Evolutionary conservation across 2,888 invertebrate genomes (phyloP), one percentile per base, ranked within the genome.

Genomic region (Bellardia bayeri): DNA sequence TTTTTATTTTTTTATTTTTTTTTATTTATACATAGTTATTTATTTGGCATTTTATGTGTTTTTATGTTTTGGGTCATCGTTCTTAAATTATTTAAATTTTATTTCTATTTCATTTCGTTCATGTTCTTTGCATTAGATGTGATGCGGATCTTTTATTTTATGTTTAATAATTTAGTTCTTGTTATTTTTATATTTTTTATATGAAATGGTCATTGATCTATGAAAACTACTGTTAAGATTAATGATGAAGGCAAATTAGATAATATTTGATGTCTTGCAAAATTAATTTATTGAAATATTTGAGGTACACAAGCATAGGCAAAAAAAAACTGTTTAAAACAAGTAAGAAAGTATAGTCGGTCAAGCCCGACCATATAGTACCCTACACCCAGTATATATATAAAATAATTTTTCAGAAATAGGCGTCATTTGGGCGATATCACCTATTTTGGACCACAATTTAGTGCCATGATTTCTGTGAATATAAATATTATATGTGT

Each of bases 71-170:
- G 30, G 84, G 85, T 85, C 75, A 75, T 75, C 54, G 85, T 75
- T 85, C 85, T 75, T 16, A 16, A 72, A 58, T 42, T 69, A 37
- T 75, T 61, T 68, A 40, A 68, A 74, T 85, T 56, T 66, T 82
- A n/a, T 61, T 66, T 68, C 37, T n/a, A 42, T 72, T 63, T 54
- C 23, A 40, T 71, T 54, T 71, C 37, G 45, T 45, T 45, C 23
- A 45, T 11, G 45, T 45, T 45, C 13, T 40, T 58, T 72, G 0
- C 6, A 0, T 37, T 56, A 14, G 14, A 7, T 51, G 9, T 58
- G 51, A 33, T 11, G n/a, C 23, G 23, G 14, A 23, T 61, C 51
- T 49, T 56, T 51, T 33, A 23, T 51, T 23, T 74, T 76, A 37
- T n/a, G 6, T 40, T 33, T 30, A 71, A 71, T 40, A 58, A 40